Base-by-base conservation (phyloP, 2,888 invertebrate species). In the Apoda limacodes region DNA sequence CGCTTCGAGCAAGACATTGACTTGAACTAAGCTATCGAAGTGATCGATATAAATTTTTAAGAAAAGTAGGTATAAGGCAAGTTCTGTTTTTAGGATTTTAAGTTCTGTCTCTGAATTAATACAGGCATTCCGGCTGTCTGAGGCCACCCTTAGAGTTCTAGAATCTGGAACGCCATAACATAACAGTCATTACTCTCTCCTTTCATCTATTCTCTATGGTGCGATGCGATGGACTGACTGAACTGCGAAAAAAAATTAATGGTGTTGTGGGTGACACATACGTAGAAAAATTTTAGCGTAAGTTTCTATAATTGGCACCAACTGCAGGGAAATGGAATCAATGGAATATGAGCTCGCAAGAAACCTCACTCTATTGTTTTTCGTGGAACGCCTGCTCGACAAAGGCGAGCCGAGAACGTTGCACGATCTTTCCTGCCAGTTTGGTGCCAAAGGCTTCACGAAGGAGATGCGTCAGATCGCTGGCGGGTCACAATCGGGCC, bases 391-490 rank as follows among this genome's bases (percentile, higher is more conserved):
- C 59, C 85, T 99, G 51, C 88, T 99, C 86, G 97, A 98, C 76
- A 97, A 96, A 82, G 92, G 94, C 53, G 93, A 94, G 68, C 93
- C 96, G 44, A 87, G 98, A 67, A 95, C 96, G 46, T 85, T 98
- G 57, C 97, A 97, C 78, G 98, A 99, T 82, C 85, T 99, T 52
- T 96, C 96, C 66, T 98, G 98, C 75, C 97, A 98, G 80, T 99
- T 99, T 80, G 98, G 98, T 57, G 97, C 98, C 50, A 96, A 97
- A 74, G 98, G 95, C 49, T 99, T 99, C 78, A 97, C 98, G 13
- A 94, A 96, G 82, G 98, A 98, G 83, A 98, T 98, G 98, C 84
- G 95, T 52, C 95, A 95, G 74, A 93, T 93, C 50, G 93, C 92
- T 54, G 93, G 98, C 46, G 96, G 96, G 51, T 96, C 95, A 49